Evolutionary conservation across 2,797 vertebrate species (phyloP), one percentile per base, ranked within the genome.

Genomic region (Anableps anableps): DNA sequence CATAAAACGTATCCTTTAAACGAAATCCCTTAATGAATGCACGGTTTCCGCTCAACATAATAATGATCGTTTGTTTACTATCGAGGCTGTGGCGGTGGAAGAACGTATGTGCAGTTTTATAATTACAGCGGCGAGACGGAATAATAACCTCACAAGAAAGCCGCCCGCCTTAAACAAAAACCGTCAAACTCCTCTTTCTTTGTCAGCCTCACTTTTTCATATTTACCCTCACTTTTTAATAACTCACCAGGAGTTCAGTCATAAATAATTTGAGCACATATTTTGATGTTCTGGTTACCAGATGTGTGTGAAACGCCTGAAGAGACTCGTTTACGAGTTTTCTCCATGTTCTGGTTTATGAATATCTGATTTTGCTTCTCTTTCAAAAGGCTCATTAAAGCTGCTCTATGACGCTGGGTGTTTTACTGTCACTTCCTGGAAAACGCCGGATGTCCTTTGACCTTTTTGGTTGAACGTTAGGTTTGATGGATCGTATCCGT

Each of bases 121-220:
- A 79, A 70, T 78, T 53, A 31, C 0, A 78, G 48, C 3, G 7
- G 36, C 3, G 97, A 19, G 21, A 38, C 1, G 3, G 16, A 23
- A 23, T 38, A 66, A 66, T 23, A 66, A 38, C 66, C 23, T 26
- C 66, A 68, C 21, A 41, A 68, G 38, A 41, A 68, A 68, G 38
- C 21, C 21, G 13, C 66, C 26, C n/a, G 2, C 3, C 36, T 68
- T 43, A 43, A 68, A 68, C 36, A 41, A 41, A 68, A 68, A 43
- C 36, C 26, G 66, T 68, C 38, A 68, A 68, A 68, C 38, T 68
- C 21, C 4, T 34, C 41, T 68, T 41, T 43, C 5, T 43, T 26
- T 5, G 10, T 43, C 21, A 41, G 66, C 60, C 19, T 62, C 31
- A 16, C 23, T n/a, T 70, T 43, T 70, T 70, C 38, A 41, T 70